Percentiles rank a stretch among this genome's conserved stretches.
Evolutionary conservation across 2,888 invertebrate genomes (phyloP).

Genomic region (Perizoma flavofasciatum): DNA sequence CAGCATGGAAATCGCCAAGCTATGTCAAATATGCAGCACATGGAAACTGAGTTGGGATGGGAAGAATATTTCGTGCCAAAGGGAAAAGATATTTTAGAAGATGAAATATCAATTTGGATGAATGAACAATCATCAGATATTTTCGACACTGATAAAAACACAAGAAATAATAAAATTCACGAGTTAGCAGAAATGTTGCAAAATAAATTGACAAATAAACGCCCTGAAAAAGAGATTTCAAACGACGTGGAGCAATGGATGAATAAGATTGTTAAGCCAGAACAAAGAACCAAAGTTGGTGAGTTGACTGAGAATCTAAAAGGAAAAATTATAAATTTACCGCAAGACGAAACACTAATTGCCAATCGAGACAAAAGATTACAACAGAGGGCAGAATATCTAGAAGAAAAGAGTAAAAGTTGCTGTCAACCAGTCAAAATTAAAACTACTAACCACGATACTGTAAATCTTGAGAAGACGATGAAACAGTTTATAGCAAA

Average conservation of each 20-base stretch:
- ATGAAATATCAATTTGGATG: slow-evolving; percentile 62
- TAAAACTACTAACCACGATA: slow-evolving; percentile 17
- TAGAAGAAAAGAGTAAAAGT: slow-evolving; percentile 15
- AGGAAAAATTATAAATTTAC: slow-evolving; percentile 46
- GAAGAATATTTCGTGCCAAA: slow-evolving; percentile 42
- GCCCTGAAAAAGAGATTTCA: slow-evolving; percentile 42
- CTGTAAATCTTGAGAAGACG: slow-evolving; percentile 45
- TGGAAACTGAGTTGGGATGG: slow-evolving; percentile 33
- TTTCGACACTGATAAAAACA: slow-evolving; percentile 41
- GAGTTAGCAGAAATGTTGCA: slow-evolving; percentile 50
- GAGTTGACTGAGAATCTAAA: slow-evolving; percentile 47
- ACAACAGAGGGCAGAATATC: slow-evolving; percentile 31
- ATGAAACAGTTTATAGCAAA: slow-evolving; percentile 56
- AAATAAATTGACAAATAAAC: slow-evolving; percentile 42
- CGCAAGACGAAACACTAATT: slow-evolving; percentile 48
- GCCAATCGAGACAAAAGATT: slow-evolving; percentile 35
- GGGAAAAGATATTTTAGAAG: slow-evolving; percentile 52
- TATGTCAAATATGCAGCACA: slow-evolving; percentile 43
- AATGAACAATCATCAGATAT: slow-evolving; percentile 55
- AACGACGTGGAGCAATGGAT: slow-evolving; percentile 52
- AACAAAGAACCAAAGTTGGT: slow-evolving; percentile 43
- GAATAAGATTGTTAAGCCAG: slow-evolving; percentile 42
- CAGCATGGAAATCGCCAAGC: slow-evolving; percentile 53
- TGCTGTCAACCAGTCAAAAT: slow-evolving; percentile 1
- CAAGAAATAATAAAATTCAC: slow-evolving; percentile 44